These are phyloP conservation scores for Pseudoips prasinana DNA, from an alignment of 2,888 invertebrate genomes.

Conservation along the genomic window DNA sequence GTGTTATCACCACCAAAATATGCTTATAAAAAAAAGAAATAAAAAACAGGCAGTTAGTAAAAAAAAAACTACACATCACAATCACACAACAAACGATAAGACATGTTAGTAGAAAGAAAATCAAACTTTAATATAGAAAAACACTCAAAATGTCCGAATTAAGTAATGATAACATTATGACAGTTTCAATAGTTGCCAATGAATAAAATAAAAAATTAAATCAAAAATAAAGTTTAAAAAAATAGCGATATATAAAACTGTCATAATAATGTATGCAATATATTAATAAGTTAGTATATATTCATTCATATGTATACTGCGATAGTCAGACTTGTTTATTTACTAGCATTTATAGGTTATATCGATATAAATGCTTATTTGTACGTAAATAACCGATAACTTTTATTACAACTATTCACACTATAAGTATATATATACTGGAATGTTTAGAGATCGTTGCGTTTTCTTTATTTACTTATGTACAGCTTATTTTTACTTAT, in stretches of 20 bases:
- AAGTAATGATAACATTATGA: conserved; percentile 35
- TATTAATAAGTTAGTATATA: conserved; percentile 45
- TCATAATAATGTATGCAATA: conserved; percentile 33
- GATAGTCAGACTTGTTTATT: conserved; percentile 56
- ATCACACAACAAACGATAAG: conserved; percentile 52
- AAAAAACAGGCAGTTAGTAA: conserved; percentile 68
- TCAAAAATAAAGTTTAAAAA: conserved; percentile 9
- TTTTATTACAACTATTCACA: conserved; percentile 35
- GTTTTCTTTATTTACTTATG: conserved; percentile 14
- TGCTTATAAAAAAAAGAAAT: conserved; percentile 38
- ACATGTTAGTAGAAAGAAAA: conserved; percentile 57
- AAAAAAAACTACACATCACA: conserved; percentile 50
- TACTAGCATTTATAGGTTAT: conserved; percentile 29
- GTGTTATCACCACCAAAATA: conserved; percentile 61
- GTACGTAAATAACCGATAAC: conserved; percentile 45
- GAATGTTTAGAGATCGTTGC: conserved; percentile 43
- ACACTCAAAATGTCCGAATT: conserved; percentile 24
- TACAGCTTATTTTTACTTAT: conserved; percentile 23
- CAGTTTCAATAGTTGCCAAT: conserved; percentile 35
- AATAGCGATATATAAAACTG: conserved; percentile 45
- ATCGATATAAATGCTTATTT: conserved; percentile 55
- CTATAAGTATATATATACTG: conserved; percentile 37
- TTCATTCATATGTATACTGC: conserved; percentile 40
- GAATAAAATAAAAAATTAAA: conserved; percentile 13
- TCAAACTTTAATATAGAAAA: conserved; percentile 39